Evolutionary conservation across 2,888 invertebrate species (phyloP), one percentile per base, ranked within the genome.

Genomic region (Mechanitis messenoides): DNA sequence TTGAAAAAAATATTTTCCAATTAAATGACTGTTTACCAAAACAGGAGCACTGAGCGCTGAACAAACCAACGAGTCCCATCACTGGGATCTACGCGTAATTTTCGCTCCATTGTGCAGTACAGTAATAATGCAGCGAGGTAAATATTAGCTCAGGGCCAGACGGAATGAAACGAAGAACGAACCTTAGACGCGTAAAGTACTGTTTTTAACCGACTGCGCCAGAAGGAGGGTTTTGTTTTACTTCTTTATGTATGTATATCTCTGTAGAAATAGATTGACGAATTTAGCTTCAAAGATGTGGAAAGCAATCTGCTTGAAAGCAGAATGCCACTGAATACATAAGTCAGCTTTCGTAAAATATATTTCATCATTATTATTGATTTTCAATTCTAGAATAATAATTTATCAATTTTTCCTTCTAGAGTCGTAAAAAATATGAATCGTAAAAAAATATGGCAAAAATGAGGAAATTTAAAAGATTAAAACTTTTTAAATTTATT

Each of bases 121-220:
- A 80, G 85, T 82, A 87, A 87, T 88, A 89, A 88, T 87, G 87
- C 79, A 81, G 83, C 74, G 71, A 75, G 69, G 83, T 77, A 88
- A 90, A 89, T 88, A 90, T 89, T 90, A 84, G 84, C 84, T 72
- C 82, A 81, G 81, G 78, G 74, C 73, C 84, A 86, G 85, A 83
- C 83, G 77, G 78, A 71, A 72, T 72, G 72, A 73, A 74, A 74
- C 71, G 69, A 74, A 74, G 78, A 77, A 80, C 72, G 72, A 81
- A 84, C 80, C 80, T 73, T 77, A 74, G 77, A 80, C 69, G 57
- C 57, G 68, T 67, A 69, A 71, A 68, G 61, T 62, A 67, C 67
- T 62, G 60, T 47, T 63, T 64, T 64, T 68, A 20, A 20, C 20
- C 20, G 20, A 20, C 20, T 20, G 20, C 20, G 20, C 20, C 20